A percentile compares a stretch with the other conserved stretches of the same genome.
These are phyloP conservation scores for Sylvia atricapilla DNA, from an alignment of 2,113 vertebrate species.

Conservation along the genomic window DNA sequence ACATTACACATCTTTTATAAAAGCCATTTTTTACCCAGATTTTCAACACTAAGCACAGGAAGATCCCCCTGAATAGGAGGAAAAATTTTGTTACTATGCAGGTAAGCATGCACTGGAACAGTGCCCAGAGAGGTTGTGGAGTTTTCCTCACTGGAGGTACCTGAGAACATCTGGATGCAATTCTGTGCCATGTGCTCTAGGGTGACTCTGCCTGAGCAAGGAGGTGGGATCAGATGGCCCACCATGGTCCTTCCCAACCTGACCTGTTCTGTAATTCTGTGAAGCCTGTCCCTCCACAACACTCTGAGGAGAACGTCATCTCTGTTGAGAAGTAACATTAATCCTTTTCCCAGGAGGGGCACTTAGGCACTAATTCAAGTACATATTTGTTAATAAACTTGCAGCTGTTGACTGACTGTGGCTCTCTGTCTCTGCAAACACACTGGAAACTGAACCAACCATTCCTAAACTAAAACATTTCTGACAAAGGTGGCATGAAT, in stretches of 20 bases:
- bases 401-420: not conserved
- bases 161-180: not conserved
- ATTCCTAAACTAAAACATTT: not conserved
- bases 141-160: not conserved
- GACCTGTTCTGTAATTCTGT: not conserved
- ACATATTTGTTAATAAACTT: not conserved
- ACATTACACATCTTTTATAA: not conserved
- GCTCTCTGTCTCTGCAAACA: not conserved
- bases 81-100: not conserved
- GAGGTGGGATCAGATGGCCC: not conserved
- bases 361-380: not conserved
- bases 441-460: not conserved
- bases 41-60: not conserved
- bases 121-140: not conserved
- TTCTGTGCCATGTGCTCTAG: not conserved
- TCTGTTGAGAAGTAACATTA: not conserved
- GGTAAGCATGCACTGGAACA: rapidly evolving
- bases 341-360: not conserved
- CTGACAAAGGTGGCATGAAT: not conserved
- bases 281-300: not conserved
- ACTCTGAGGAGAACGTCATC: not conserved
- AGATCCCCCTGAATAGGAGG: not conserved
- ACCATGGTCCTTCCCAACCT: not conserved
- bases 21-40: rapidly evolving
- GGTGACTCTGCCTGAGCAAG: not conserved